These are phyloP conservation scores for Butorides virescens DNA, from an alignment of 2,113 vertebrate species.

Conservation along the genomic window DNA sequence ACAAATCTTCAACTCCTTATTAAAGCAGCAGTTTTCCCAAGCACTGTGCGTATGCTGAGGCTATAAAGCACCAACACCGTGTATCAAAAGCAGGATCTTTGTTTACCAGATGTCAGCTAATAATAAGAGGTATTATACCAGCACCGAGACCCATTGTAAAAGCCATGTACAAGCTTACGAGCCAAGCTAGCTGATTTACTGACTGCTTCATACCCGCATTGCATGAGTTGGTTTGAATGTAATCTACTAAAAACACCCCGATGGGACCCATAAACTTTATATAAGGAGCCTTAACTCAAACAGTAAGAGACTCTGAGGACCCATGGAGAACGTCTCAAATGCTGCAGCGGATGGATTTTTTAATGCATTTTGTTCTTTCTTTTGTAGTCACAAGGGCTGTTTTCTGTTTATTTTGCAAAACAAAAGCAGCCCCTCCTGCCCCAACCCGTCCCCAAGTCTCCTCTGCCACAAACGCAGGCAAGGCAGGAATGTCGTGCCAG, in stretches of 20 bases:
- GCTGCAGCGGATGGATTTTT: neutral
- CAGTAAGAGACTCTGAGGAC: conserved; percentile 63
- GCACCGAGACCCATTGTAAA: conserved; percentile 16
- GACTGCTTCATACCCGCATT: conserved; percentile 14
- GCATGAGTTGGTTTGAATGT: conserved; percentile 67
- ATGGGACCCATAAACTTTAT: conserved; percentile 74
- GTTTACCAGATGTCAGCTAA: conserved; percentile 56
- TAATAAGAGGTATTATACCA: conserved; percentile 33
- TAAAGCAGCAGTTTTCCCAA: neutral
- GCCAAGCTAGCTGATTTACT: conserved; percentile 37
- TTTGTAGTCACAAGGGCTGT: neutral
- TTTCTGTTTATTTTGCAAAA: conserved; percentile 21
- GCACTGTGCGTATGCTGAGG: accelerated
- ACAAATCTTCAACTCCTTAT: neutral
- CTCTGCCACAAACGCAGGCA: neutral
- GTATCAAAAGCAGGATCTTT: conserved; percentile 6
- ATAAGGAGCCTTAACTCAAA: conserved; percentile 78
- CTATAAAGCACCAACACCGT: neutral
- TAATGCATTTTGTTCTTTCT: neutral
- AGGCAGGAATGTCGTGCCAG: neutral
- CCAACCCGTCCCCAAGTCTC: neutral
- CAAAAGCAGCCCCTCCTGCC: neutral
- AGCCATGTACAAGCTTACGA: neutral
- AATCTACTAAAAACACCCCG: conserved; percentile 73
- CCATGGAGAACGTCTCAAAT: neutral